Evolutionary conservation across 2,113 vertebrate genomes (phyloP), one percentile per base, ranked within the genome.

Genomic region (Catharus fuscescens): DNA sequence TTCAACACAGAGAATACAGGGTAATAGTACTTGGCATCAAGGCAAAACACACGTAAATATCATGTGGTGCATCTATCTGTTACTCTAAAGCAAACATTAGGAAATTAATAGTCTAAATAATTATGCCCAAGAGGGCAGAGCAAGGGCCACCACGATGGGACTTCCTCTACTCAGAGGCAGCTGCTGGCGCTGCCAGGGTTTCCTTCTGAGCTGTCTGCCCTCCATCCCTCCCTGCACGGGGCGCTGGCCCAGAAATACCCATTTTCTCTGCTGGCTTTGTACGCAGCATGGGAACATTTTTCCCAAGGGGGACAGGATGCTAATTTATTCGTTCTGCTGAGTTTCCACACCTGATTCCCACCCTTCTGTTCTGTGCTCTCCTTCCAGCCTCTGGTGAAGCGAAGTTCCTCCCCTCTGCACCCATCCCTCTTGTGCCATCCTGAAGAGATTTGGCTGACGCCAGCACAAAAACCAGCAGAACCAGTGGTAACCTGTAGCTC

Each of bases 101-200:
- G 88, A 95, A 96, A 88, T 71, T 48, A 80, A 81, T 52, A 67
- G 72, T 48, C 29, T 64, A 57, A 94, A 78, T 80, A 84, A 67
- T 86, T 48, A 64, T 4, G 14, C 18, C 32, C 36, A 45, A 69
- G 82, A 71, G 82, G 31, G 69, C 48, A 95, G 60, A 90, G 52
- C 52, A 44, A 2, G 3, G 47, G 28, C 47, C 64, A 60, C 60
- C 2, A 2, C 2, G 8, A 28, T 5, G 1, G 2, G 42, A n/a
- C 23, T 90, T 90, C 50, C 76, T 50, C 71, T 80, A 38, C 79
- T 62, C 70, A 66, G 57, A 80, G 64, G 67, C 48, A 90, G 82
- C 40, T 0, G 0, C 40, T 0, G 0, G 54, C 0, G 0, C 59
- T 53, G 50, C 1, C 38, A 1, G 48, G 5, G 66, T 54, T 94